These are phyloP conservation scores for Liodrosophila aerea DNA, from an alignment of 2,888 invertebrate genomes.

Conservation along the genomic window DNA sequence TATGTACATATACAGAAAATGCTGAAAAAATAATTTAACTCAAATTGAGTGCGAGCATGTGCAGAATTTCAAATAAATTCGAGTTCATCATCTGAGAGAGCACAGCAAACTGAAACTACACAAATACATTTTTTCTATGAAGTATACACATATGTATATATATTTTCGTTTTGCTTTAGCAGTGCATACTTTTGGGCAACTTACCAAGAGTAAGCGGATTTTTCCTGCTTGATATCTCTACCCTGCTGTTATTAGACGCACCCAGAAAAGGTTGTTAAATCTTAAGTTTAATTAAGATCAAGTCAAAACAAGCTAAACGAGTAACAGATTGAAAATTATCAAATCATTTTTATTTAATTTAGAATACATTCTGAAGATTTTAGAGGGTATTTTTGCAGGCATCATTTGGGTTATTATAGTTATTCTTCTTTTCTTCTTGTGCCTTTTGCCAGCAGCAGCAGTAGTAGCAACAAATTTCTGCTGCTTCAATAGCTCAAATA, in stretches of 20 bases:
- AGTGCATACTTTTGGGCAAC: conserved; percentile 35
- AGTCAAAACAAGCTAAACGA: too few species aligned
- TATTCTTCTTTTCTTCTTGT: conserved; percentile 12
- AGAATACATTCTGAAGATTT: too few species aligned
- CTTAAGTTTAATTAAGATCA: too few species aligned
- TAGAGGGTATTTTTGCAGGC: conserved; percentile 3
- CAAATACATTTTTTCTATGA: conserved; percentile 10
- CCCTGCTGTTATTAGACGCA: conserved; percentile 8
- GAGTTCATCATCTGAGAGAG: conserved; percentile 8
- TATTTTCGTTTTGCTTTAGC: conserved; percentile 21
- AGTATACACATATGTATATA: background rate
- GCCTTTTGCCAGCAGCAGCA: conserved; percentile 19
- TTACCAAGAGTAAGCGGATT: conserved; percentile 61
- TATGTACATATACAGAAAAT: conserved; percentile 40
- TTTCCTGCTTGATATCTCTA: conserved; percentile 23
- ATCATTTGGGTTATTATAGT: background rate
- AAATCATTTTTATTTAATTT: too few species aligned
- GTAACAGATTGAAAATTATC: too few species aligned
- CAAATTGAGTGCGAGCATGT: conserved; percentile 73
- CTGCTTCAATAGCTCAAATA: conserved; percentile 74
- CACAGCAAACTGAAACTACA: background rate
- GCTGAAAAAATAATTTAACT: conserved; percentile 68
- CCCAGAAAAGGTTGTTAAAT: too few species aligned
- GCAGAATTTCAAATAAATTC: conserved; percentile 66
- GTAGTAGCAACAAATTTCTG: conserved; percentile 62